A percentile compares a stretch with the other conserved stretches of the same genome.
These are phyloP conservation scores for Diadegma fenestrale DNA, from an alignment of 2,888 invertebrate genomes.

Conservation along the genomic window DNA sequence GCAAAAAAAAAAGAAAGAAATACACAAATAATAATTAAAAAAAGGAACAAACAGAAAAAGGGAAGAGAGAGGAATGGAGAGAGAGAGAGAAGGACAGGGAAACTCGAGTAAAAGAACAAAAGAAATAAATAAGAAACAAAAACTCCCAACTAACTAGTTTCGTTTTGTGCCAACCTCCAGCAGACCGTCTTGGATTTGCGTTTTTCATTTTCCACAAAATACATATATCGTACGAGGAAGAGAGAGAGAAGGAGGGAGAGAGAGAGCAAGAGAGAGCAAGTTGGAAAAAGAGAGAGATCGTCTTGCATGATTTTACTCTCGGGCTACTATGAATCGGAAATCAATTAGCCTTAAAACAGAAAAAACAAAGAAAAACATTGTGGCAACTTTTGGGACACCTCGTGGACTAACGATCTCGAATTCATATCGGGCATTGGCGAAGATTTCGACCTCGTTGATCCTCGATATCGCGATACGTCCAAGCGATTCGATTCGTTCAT, in stretches of 20 bases:
- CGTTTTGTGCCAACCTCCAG: constrained; percentile 82
- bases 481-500: constrained; percentile 24
- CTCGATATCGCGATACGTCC: constrained; percentile 71
- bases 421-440: constrained; percentile 68
- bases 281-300: constrained; percentile 15
- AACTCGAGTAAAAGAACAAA: constrained; percentile 15
- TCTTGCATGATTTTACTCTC: constrained; percentile 6
- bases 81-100: not conserved
- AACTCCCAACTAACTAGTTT: constrained; percentile 77
- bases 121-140: constrained; percentile 36
- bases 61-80: not conserved
- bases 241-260: not conserved
- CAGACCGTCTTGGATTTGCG: constrained; percentile 77
- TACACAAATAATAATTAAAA: not conserved
- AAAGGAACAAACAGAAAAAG: constrained; percentile 19
- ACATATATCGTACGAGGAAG: constrained; percentile 4
- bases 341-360: no score
- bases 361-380: not conserved
- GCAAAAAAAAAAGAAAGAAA: constrained; percentile 26
- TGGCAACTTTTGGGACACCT: constrained; percentile 63
- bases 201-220: constrained; percentile 59
- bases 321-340: constrained; percentile 54
- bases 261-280: constrained; percentile 19
- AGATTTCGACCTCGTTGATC: constrained; percentile 77
- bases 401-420: constrained; percentile 67